phyloP scores from a whole-genome alignment of 2,797 vertebrate species.

The Potorous gilbertii region DNA sequence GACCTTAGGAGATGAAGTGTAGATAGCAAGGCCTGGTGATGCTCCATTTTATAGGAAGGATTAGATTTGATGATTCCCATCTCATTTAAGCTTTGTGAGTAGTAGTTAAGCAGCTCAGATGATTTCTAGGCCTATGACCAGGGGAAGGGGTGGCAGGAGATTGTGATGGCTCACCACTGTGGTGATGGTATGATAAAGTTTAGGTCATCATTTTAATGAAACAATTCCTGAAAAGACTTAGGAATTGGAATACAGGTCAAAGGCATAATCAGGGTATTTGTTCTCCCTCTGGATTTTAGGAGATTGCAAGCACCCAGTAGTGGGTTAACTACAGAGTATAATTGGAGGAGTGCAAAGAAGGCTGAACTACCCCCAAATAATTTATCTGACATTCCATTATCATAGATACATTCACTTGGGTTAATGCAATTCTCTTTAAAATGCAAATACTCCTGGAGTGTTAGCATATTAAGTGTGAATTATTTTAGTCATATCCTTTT shows the following conservation, averaged over 20 bases:
- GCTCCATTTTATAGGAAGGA: background rate
- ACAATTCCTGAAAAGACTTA: background rate
- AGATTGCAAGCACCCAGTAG: background rate
- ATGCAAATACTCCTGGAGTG: background rate
- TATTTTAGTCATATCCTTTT: background rate
- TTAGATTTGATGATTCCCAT: background rate
- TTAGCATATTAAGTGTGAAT: slow-evolving; percentile 2
- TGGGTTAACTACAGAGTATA: background rate
- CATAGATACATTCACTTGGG: background rate
- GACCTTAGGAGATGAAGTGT: background rate
- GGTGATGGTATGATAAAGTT: background rate
- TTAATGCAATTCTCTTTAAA: slow-evolving; percentile 2
- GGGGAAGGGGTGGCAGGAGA: background rate
- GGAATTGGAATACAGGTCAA: background rate
- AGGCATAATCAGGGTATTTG: background rate
- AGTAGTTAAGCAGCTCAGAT: background rate
- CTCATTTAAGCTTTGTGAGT: background rate
- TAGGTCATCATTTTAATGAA: background rate
- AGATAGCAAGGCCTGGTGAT: background rate
- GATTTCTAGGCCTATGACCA: background rate
- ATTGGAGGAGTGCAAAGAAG: background rate
- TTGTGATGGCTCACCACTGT: background rate
- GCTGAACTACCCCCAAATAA: background rate
- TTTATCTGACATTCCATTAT: slow-evolving; percentile 6
- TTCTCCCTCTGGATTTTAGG: background rate